These are phyloP conservation scores for Eurystomus glaucurus DNA, from an alignment of 2,797 vertebrate genomes.

Conservation along the genomic window DNA sequence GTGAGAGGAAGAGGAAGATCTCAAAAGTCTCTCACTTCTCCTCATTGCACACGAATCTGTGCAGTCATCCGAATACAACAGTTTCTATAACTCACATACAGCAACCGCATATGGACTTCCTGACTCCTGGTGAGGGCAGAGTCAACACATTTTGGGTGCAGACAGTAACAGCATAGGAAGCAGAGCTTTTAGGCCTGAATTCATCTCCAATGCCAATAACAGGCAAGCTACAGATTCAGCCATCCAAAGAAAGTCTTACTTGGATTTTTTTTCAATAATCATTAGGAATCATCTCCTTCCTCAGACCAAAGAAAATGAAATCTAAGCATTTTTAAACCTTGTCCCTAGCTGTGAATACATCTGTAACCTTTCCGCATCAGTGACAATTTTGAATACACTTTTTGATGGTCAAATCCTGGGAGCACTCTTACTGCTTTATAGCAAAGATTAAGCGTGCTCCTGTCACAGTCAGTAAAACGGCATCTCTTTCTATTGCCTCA, in stretches of 20 bases:
- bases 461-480: neutral
- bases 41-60: fast-evolving
- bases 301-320: neutral
- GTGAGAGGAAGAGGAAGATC: neutral
- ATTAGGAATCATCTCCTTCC: neutral
- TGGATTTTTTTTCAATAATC: neutral
- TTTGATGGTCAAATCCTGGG: constrained; percentile 13
- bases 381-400: neutral
- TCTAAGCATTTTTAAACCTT: neutral
- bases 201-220: neutral
- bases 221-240: neutral
- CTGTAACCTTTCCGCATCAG: neutral
- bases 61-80: neutral
- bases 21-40: neutral
- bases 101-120: neutral
- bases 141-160: neutral
- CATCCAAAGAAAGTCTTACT: neutral
- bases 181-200: neutral
- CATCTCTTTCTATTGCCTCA: fast-evolving
- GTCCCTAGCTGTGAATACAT: neutral
- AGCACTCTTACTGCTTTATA: neutral
- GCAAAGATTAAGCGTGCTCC: neutral
- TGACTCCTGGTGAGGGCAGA: neutral
- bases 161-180: neutral
- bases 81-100: neutral